Conservation (phyloP, 1,140 invertebrate genomes). For the Zelostemma sp. region DNA sequence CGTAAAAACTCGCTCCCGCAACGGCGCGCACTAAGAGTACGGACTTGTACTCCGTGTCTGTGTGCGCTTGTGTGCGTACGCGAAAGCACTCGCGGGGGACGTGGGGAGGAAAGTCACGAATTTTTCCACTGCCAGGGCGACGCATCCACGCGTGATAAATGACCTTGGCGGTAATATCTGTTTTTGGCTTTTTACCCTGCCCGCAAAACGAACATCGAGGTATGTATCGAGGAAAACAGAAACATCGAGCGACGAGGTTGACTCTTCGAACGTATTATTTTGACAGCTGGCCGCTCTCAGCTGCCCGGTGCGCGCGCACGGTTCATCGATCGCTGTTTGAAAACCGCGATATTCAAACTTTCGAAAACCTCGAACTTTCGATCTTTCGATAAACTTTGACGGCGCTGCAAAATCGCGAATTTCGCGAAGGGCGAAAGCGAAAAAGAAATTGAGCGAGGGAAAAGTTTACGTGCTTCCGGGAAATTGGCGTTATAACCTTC, state of each 20-base stretch:
- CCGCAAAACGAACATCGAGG: conserved; percentile 41
- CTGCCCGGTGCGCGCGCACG: conserved; percentile 4
- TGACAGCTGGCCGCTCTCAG: conserved; percentile 33
- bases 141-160: conserved; percentile 5
- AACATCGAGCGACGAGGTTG: conserved; percentile 36
- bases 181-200: conserved; percentile 39
- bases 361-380: neutral
- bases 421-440: no score
- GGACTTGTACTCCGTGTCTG: no score
- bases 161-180: conserved; percentile 14
- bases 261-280: conserved; percentile 26
- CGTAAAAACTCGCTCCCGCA: neutral
- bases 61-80: no score
- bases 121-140: conserved; percentile 3
- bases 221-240: conserved; percentile 42
- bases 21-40: conserved; percentile 1
- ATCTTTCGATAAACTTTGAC: no score
- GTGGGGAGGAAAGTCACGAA: neutral
- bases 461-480: no score
- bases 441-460: no score
- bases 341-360: conserved; percentile 13
- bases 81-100: neutral
- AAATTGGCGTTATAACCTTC: no score
- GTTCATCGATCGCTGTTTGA: conserved; percentile 9
- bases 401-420: no score